Evolutionary conservation across 1,140 invertebrate genomes (phyloP), one percentile per base, ranked within the genome.

Genomic region (Philopotamus ludificatus): DNA sequence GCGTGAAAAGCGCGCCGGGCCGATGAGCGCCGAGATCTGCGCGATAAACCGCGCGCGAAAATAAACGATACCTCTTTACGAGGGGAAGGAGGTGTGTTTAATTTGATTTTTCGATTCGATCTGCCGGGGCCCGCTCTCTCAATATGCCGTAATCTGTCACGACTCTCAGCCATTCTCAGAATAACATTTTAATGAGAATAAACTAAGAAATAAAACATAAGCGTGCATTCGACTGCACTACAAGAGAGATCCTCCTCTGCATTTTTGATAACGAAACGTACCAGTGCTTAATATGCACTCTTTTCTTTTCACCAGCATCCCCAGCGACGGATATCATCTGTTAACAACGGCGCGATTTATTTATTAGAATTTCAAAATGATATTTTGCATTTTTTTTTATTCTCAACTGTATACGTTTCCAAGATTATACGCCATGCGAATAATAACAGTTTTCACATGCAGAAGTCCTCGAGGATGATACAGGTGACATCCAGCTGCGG

Each of bases 111-210:
- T 60, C 57, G 57, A 60, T 60, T 47, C 15, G 57, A 60, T 60
- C 57, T n/a, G n/a, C n/a, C n/a, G 42, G 2, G 21, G 42, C 16
- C 7, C 10, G 21, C 28, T 57, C 54, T 57, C 57, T 60, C 57
- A 60, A 60, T 60, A 60, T 47, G 42, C 57, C 57, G 57, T 60
- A 60, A 60, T 60, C 57, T 60, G 57, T 60, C 57, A 60, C 57
- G 57, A 60, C 57, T 60, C 57, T 8, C 57, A 41, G 42, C 57
- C 57, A 60, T 60, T 60, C 57, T 60, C 57, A 49, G 57, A 60
- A 60, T 60, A 60, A 47, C 57, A 60, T 60, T 60, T 60, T 60
- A 60, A 60, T 60, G 57, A 60, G 57, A 60, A 60, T 60, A 60
- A 60, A 49, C 57, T 60, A 60, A 60, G 57, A 60, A 60, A 60